phyloP scores from a whole-genome alignment of 2,113 vertebrate genomes.

The Orcinus orca region DNA sequence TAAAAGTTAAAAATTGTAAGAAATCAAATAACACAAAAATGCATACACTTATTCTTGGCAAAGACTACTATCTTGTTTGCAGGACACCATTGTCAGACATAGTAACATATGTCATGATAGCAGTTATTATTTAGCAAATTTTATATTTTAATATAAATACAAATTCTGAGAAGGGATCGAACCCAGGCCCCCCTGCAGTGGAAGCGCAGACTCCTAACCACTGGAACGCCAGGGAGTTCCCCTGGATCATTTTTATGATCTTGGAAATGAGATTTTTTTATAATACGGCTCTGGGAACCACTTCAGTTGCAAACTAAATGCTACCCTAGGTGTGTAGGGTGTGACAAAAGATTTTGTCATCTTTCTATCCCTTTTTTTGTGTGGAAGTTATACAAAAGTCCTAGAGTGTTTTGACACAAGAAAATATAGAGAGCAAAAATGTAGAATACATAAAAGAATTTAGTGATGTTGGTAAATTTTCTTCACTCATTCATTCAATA shows the following conservation, averaged over 20 bases:
- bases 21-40: constrained; percentile 21
- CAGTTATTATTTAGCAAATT: constrained; percentile 19
- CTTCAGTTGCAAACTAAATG: neutral
- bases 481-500: neutral
- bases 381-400: neutral
- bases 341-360: neutral
- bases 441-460: constrained; percentile 13
- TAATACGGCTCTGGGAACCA: neutral
- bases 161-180: neutral
- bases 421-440: neutral
- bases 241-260: neutral
- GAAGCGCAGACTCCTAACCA: neutral
- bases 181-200: neutral
- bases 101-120: neutral
- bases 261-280: constrained; percentile 30
- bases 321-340: neutral
- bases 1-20: constrained; percentile 40
- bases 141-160: neutral
- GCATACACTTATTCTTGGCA: neutral
- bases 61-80: neutral
- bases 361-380: neutral
- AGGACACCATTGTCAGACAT: neutral
- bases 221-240: neutral
- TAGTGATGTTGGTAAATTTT: constrained; percentile 6
- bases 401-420: neutral